Percentiles rank a stretch among this genome's conserved stretches.
These are phyloP conservation scores for Spheniscus humboldti DNA, from an alignment of 2,797 vertebrate species.

Conservation along the genomic window DNA sequence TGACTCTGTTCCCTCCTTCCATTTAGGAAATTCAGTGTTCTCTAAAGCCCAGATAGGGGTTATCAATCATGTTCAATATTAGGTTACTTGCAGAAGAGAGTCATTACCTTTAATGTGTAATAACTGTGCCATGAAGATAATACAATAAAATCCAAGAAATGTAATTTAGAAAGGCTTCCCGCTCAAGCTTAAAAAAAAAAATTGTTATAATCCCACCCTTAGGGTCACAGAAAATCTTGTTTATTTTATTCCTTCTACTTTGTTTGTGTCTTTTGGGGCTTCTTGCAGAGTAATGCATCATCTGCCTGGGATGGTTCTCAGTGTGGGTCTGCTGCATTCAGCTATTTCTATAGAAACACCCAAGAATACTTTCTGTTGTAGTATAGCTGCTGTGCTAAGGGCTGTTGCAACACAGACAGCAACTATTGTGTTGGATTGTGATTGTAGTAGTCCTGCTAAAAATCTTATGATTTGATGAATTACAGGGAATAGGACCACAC, in stretches of 20 bases:
- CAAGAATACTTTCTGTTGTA: background rate
- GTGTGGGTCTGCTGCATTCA: background rate
- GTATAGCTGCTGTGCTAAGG: background rate
- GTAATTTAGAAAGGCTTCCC: slow-evolving; percentile 72
- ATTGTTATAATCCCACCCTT: slow-evolving; percentile 59
- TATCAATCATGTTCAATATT: slow-evolving; percentile 73
- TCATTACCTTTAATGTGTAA: slow-evolving; percentile 76
- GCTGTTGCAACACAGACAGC: background rate
- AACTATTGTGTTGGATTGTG: background rate
- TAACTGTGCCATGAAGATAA: slow-evolving; percentile 72
- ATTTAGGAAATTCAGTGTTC: slow-evolving; percentile 56
- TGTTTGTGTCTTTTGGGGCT: slow-evolving; percentile 43
- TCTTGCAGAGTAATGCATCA: slow-evolving; percentile 3
- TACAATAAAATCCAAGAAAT: slow-evolving; percentile 74
- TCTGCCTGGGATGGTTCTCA: background rate
- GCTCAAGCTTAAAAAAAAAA: slow-evolving; percentile 48
- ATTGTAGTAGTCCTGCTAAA: background rate
- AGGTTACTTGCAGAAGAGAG: slow-evolving; percentile 70
- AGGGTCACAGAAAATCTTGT: slow-evolving; percentile 65
- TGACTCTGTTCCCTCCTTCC: background rate
- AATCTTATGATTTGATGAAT: background rate
- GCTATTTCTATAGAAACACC: background rate
- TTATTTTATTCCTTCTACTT: slow-evolving; percentile 62
- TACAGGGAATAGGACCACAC: background rate
- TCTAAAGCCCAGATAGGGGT: slow-evolving; percentile 44